Evolutionary conservation across 2,888 invertebrate genomes (phyloP).

Genomic region (Odontocerum albicorne): DNA sequence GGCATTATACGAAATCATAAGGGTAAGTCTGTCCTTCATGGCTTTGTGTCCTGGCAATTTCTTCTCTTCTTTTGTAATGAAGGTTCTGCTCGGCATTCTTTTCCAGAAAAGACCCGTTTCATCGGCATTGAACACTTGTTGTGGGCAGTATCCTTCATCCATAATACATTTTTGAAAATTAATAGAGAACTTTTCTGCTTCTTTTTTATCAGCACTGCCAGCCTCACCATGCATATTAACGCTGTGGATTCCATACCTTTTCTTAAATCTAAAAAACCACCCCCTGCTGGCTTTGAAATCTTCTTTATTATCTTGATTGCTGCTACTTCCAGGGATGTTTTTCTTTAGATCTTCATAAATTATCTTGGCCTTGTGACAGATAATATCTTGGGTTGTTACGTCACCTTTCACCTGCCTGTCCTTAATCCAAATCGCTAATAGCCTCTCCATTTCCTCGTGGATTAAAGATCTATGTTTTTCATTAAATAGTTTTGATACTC

Average conservation of each 20-base stretch:
- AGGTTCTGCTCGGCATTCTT: constrained; percentile 19
- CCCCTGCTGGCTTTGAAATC: constrained; percentile 31
- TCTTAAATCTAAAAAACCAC: constrained; percentile 34
- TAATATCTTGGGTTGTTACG: constrained; percentile 32
- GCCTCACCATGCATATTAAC: constrained; percentile 29
- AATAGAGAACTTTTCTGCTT: constrained; percentile 27
- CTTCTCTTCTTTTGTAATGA: constrained; percentile 39
- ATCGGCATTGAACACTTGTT: constrained; percentile 29
- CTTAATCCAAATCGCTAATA: constrained; percentile 30
- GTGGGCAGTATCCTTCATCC: constrained; percentile 29
- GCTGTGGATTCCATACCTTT: constrained; percentile 31
- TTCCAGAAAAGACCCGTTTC: constrained; percentile 23
- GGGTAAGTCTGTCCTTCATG: constrained; percentile 39
- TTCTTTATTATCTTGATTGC: constrained; percentile 30
- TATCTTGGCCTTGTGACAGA: constrained; percentile 28
- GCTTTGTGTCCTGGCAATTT: constrained; percentile 39
- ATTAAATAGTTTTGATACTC: constrained; percentile 26
- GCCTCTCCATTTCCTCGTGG: constrained; percentile 32
- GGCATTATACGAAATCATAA: constrained; percentile 38
- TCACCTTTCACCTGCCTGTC: constrained; percentile 36
- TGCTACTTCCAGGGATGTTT: constrained; percentile 33
- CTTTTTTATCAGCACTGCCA: constrained; percentile 26
- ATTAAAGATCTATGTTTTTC: constrained; percentile 31
- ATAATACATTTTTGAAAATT: constrained; percentile 27
- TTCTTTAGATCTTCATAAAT: constrained; percentile 32